Percentiles rank a stretch among this genome's conserved stretches.
Conservation (phyloP, 2,888 invertebrate genomes). For the Leucoma salicis region DNA sequence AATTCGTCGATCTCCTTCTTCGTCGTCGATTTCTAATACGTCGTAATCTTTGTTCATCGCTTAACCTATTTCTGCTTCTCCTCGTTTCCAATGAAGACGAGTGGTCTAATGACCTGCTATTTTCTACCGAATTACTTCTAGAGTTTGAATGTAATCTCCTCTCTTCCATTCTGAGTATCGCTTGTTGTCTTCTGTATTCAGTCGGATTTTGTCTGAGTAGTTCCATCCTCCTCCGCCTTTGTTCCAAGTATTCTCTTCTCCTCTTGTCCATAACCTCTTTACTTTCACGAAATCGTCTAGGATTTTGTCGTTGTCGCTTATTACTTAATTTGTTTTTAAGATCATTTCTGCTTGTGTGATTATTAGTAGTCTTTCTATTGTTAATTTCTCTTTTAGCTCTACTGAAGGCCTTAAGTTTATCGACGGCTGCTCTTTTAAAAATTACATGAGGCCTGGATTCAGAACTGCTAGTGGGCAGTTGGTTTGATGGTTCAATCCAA, state of each 20-base stretch:
- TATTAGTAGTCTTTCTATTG: slow-evolving; percentile 32
- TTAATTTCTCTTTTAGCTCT: slow-evolving; percentile 60
- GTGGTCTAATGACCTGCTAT: slow-evolving; percentile 53
- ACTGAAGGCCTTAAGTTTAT: slow-evolving; percentile 65
- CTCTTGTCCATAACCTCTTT: slow-evolving; percentile 82
- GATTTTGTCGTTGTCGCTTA: slow-evolving; percentile 56
- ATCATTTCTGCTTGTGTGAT: slow-evolving; percentile 59
- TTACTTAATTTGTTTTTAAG: slow-evolving; percentile 30
- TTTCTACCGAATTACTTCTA: slow-evolving; percentile 56
- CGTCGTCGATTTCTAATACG: slow-evolving; percentile 60
- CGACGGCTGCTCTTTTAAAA: slow-evolving; percentile 85
- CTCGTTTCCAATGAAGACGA: slow-evolving; percentile 29
- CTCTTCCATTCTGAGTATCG: slow-evolving; percentile 57
- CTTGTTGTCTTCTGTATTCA: slow-evolving; percentile 63
- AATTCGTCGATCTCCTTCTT: slow-evolving; percentile 65
- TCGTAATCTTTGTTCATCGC: slow-evolving; percentile 45
- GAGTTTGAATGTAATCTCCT: slow-evolving; percentile 48
- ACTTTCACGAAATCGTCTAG: slow-evolving; percentile 77
- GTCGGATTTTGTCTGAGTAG: slow-evolving; percentile 64
- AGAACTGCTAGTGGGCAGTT: slow-evolving; percentile 58
- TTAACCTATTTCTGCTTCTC: slow-evolving; percentile 44
- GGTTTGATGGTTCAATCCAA: slow-evolving; percentile 87
- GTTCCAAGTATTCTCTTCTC: slow-evolving; percentile 63
- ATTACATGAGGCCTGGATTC: slow-evolving; percentile 84
- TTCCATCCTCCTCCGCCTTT: slow-evolving; percentile 58